Base-by-base conservation (phyloP, 1,140 invertebrate species). In the Philotrypesis tridentata region DNA sequence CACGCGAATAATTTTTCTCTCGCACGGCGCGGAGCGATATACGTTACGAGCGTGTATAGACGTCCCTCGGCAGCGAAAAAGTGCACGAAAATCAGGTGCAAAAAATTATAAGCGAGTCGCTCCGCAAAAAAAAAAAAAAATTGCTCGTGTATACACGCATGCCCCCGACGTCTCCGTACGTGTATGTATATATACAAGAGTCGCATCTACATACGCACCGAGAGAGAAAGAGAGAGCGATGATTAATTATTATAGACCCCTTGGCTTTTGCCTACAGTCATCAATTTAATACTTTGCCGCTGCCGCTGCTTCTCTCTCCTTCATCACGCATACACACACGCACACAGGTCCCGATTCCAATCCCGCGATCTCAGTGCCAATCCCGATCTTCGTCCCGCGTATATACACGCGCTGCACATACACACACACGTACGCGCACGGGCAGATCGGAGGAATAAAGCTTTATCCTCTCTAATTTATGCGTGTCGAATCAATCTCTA, bases 221-320 rank as follows among this genome's bases (percentile, higher is more conserved):
- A 2, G 82, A n/a, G n/a, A n/a, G n/a, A n/a, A n/a, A n/a, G n/a
- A n/a, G n/a, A n/a, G n/a, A 68, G 81, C 84, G 82, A 88, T 89
- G 88, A 89, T 89, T 89, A 89, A 89, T 89, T 89, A 89, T 89
- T 89, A 89, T 89, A 89, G 87, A 89, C 88, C 88, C 88, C 86
- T 75, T 85, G 85, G 85, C 86, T 88, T 88, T 87, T 88, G 85
- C 87, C 86, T 71, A 87, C 87, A 89, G 86, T 89, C 89, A 89
- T 89, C 88, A 89, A 89, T 89, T 89, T 89, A 55, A 88, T 89
- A 85, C 86, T 88, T 84, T 74, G 31, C 23, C 84, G 23, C 37
- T 29, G 3, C 6, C 14, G 23, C 60, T 60, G 31, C 4, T 25
- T 77, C 61, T 77, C 9, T 17, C 37, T 63, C 83, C 79, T 23